Percentiles rank a stretch among this genome's conserved stretches.
Evolutionary conservation across 1,140 invertebrate genomes (phyloP).

Genomic region (Zaprionus vittiger): DNA sequence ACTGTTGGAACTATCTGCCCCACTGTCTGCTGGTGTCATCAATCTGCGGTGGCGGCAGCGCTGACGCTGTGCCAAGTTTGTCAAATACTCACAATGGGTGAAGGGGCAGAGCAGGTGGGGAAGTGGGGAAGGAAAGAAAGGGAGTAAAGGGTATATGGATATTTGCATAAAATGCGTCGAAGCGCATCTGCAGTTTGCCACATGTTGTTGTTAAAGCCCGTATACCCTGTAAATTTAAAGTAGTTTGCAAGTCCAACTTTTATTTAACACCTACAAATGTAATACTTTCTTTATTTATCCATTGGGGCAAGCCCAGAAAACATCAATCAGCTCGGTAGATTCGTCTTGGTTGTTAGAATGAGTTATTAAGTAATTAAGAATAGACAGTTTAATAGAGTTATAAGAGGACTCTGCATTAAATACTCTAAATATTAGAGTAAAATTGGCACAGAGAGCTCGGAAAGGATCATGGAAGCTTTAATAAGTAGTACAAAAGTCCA

Average conservation of each 20-base stretch:
- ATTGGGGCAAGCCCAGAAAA: too few relatives aligned
- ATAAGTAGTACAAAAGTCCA: too few relatives aligned
- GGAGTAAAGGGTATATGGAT: not conserved
- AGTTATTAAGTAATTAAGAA: too few relatives aligned
- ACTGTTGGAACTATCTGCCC: conserved; percentile 1
- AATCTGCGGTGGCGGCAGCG: conserved; percentile 72
- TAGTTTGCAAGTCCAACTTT: not conserved
- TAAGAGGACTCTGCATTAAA: too few relatives aligned
- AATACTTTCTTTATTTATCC: too few relatives aligned
- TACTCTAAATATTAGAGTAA: too few relatives aligned
- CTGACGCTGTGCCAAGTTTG: conserved; percentile 53
- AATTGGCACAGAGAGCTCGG: too few relatives aligned
- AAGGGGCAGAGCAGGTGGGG: not conserved
- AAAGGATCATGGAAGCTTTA: too few relatives aligned
- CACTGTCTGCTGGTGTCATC: conserved; percentile 45
- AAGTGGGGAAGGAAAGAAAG: not conserved
- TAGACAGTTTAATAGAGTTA: too few relatives aligned
- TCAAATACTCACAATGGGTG: conserved; percentile 59
- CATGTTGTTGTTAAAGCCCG: conserved; percentile 22
- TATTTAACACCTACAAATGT: too few relatives aligned
- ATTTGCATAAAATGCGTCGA: conserved; percentile 72
- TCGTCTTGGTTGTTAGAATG: too few relatives aligned
- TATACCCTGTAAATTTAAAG: conserved; percentile 17
- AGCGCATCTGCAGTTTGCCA: conserved; percentile 47
- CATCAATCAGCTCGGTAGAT: too few relatives aligned